These are phyloP conservation scores for Ectemnius continuus DNA, from an alignment of 2,888 invertebrate species.

Conservation along the genomic window DNA sequence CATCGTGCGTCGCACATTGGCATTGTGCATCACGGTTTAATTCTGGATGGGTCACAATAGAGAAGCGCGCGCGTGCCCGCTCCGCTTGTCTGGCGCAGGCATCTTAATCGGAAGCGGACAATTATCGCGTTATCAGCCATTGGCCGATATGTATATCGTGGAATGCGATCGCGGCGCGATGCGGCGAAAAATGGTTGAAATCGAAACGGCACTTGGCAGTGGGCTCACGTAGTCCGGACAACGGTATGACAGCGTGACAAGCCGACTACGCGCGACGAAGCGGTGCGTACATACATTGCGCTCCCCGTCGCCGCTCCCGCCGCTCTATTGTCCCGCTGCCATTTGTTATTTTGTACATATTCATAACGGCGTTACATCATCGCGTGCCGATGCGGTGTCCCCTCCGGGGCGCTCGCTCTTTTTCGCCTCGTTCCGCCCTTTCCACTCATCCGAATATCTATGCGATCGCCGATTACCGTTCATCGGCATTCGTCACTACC, in stretches of 20 bases:
- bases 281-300: constrained; percentile 52
- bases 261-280: constrained; percentile 48
- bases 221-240: constrained; percentile 67
- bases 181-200: constrained; percentile 58
- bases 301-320: constrained; percentile 63
- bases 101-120: constrained; percentile 55
- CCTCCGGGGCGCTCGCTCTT: constrained; percentile 21
- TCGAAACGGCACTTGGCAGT: constrained; percentile 64
- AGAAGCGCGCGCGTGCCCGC: constrained; percentile 36
- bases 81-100: constrained; percentile 38
- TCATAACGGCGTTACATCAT: constrained; percentile 72
- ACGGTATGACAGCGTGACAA: constrained; percentile 64
- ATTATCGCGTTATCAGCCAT: constrained; percentile 49
- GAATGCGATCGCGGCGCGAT: constrained; percentile 8
- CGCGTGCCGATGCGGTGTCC: constrained; percentile 64
- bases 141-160: constrained; percentile 19
- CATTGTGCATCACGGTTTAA: constrained; percentile 28
- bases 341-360: constrained; percentile 74
- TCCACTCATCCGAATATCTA: constrained; percentile 44
- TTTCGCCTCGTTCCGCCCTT: constrained; percentile 45
- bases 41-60: constrained; percentile 34
- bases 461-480: constrained; percentile 39
- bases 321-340: constrained; percentile 66
- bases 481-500: constrained; percentile 25
- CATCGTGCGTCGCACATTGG: constrained; percentile 16